Evolutionary conservation across 2,113 vertebrate genomes (phyloP), one percentile per base, ranked within the genome.

Genomic region (Tamias sibiricus): DNA sequence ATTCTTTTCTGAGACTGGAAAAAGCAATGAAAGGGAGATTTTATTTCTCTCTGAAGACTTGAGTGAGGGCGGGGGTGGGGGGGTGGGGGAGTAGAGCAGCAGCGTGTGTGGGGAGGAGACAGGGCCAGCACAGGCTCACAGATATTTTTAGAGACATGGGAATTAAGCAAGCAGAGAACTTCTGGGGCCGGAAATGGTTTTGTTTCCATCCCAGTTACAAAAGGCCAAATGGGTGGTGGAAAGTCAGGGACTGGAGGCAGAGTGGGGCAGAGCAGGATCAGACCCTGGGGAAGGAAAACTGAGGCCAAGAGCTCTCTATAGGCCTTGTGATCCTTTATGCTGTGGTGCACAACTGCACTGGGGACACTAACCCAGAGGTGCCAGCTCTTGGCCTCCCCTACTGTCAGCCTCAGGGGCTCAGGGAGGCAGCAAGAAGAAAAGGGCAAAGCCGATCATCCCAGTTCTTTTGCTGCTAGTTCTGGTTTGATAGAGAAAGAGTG

Each of bases 91-190:
- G 49, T 19, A 82, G 72, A 81, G 77, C 32, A 69, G 52, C 6
- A 0, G 74, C 44, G 40, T 74, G 69, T 68, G 79, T 26, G 30
- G 83, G 87, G 92, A 93, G 68, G 81, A 88, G 95, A 49, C 49
- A 32, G 47, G 90, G 75, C 54, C 32, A 86, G 84, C 44, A 96
- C 80, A 84, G 52, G 62, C 40, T 90, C 49, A 75, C 54, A 57
- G 94, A 94, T 95, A 97, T 97, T 95, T 97, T 97, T 97, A 97
- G 95, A 96, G 87, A 95, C 96, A 95, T 95, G 96, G 93, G 97
- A 97, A 97, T 95, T 90, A 49, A 90, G 62, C 52, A 68, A 81
- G 76, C 47, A 93, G 90, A 62, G 84, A 88, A 57, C 42, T 96
- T 94, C 81, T 81, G 85, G 72, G 66, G 54, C 49, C 20, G 1